Evolutionary conservation across 35 echinoderm and acorn worm genomes (phyloP).

Genomic region (Nesometra sesokonis): DNA sequence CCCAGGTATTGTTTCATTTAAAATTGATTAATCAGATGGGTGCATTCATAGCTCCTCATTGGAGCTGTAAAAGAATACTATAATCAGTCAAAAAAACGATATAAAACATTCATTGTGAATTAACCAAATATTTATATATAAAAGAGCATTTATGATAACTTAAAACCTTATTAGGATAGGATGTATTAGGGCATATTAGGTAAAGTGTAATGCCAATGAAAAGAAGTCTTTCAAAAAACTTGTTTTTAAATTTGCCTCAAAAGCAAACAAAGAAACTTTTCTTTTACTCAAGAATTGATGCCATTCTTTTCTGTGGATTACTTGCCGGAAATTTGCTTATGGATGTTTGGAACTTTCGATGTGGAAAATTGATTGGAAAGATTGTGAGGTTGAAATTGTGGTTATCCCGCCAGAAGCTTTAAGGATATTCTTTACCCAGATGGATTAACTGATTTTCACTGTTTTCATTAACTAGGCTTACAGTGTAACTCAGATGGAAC

Average conservation of each 20-base stretch:
- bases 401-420: background rate
- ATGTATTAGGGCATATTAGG: too few relatives aligned
- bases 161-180: too few relatives aligned
- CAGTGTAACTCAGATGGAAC: background rate
- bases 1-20: too few relatives aligned
- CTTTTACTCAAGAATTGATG: background rate
- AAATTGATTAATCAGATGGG: too few relatives aligned
- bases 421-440: background rate
- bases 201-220: too few relatives aligned
- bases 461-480: background rate
- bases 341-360: background rate
- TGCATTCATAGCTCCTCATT: too few relatives aligned
- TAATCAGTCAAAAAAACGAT: too few relatives aligned
- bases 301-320: background rate
- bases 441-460: background rate
- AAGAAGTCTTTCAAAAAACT: background rate
- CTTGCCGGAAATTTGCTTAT: background rate
- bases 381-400: background rate
- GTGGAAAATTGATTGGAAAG: background rate
- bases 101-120: too few relatives aligned
- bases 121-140: too few relatives aligned
- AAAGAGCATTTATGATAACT: too few relatives aligned
- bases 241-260: background rate
- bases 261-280: background rate
- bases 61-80: too few relatives aligned